phyloP scores from a whole-genome alignment of 2,888 invertebrate genomes.

The Pammene aurita region DNA sequence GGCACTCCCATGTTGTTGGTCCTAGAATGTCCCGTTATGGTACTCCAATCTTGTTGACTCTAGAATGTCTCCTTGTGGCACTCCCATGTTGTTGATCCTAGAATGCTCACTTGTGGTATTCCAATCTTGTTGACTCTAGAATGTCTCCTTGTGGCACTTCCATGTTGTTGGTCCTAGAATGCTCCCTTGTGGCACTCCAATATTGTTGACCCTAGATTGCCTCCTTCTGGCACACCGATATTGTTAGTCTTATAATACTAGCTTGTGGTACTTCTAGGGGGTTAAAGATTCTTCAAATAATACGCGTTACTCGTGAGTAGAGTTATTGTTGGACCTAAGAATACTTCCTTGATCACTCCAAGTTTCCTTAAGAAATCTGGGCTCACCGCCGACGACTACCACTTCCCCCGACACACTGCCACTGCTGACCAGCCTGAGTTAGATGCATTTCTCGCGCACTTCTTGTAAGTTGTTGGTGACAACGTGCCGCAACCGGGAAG shows the following conservation, averaged over 20 bases:
- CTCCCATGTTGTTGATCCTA: neutral
- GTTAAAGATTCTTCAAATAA: too few species aligned
- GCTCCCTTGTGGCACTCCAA: neutral
- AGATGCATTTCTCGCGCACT: constrained; percentile 84
- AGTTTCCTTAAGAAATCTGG: too few species aligned
- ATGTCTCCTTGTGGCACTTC: neutral
- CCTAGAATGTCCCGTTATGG: neutral
- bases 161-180: neutral
- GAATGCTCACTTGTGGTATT: neutral
- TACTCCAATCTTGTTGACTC: neutral
- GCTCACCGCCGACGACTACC: constrained; percentile 81
- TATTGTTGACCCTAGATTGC: neutral
- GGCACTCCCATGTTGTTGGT: neutral
- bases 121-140: neutral
- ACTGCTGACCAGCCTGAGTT: constrained; percentile 86
- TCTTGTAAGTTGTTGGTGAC: constrained; percentile 85
- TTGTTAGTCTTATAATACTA: neutral
- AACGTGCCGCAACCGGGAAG: constrained; percentile 64
- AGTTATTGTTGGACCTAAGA: neutral
- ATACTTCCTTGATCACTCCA: too few species aligned
- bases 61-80: neutral
- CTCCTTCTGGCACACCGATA: neutral
- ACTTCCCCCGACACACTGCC: constrained; percentile 85
- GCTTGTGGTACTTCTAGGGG: neutral
- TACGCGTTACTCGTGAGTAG: too few species aligned